These are phyloP conservation scores for Drosophila cardini DNA, from an alignment of 1,140 invertebrate species.

Conservation along the genomic window DNA sequence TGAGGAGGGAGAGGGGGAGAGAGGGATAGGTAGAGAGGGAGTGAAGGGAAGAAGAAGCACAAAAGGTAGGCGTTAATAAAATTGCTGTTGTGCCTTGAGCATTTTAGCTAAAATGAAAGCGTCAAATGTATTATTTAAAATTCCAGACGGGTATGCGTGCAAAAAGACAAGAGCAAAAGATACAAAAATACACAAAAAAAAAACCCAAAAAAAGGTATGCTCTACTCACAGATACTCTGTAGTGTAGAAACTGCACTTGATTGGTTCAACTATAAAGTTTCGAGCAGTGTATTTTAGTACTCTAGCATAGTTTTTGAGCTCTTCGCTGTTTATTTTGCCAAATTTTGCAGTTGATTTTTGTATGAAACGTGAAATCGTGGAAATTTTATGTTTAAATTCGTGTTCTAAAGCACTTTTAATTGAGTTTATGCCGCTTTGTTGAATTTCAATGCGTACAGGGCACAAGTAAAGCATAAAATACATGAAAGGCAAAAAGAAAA, in stretches of 20 bases:
- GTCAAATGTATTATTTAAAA: conserved; percentile 73
- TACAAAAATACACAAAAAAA: conserved; percentile 22
- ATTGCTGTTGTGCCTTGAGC: conserved; percentile 45
- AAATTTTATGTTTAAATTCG: neutral
- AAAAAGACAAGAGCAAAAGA: conserved; percentile 25
- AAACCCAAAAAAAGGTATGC: conserved; percentile 2
- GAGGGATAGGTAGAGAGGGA: neutral
- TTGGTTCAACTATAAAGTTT: neutral
- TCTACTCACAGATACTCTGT: neutral
- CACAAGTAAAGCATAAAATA: conserved; percentile 22
- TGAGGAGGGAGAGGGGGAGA: conserved; percentile 1
- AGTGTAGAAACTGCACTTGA: neutral
- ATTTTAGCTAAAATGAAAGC: conserved; percentile 69
- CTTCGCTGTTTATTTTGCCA: no score
- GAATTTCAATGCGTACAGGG: neutral
- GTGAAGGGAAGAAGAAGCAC: conserved; percentile 22
- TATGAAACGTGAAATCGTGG: no score
- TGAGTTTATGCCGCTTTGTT: conserved; percentile 1
- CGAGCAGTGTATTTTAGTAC: no score
- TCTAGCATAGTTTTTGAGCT: no score
- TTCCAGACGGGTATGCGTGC: conserved; percentile 49
- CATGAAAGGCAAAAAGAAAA: conserved; percentile 31
- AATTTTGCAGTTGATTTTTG: neutral
- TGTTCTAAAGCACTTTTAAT: neutral
- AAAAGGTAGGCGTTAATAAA: conserved; percentile 57